phyloP scores from a whole-genome alignment of 2,888 invertebrate genomes.

The Mesoligia furuncula region DNA sequence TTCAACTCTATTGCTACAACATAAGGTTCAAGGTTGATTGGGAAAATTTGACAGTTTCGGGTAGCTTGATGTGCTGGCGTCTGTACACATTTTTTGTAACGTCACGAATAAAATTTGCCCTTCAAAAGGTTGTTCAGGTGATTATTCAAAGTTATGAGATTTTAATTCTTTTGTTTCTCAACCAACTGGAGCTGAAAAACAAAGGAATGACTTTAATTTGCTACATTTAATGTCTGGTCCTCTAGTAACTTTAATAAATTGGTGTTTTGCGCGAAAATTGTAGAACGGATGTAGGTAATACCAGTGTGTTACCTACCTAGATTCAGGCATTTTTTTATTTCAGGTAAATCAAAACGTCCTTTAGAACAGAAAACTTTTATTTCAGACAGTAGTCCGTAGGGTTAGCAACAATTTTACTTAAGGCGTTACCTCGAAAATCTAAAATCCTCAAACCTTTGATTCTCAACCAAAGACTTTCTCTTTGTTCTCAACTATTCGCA shows the following conservation, averaged over 20 bases:
- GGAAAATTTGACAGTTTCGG: too few species aligned
- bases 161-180: constrained; percentile 15
- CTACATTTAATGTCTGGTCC: constrained; percentile 5
- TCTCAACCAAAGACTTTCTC: too few species aligned
- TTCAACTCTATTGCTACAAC: too few species aligned
- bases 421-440: too few species aligned
- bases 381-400: too few species aligned
- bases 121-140: constrained; percentile 46
- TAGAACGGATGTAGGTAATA: not conserved
- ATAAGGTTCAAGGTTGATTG: too few species aligned
- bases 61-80: too few species aligned
- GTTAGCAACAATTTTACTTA: too few species aligned
- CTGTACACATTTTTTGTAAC: constrained; percentile 61
- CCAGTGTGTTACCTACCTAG: not conserved
- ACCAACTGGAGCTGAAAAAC: not conserved
- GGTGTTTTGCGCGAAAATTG: not conserved
- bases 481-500: too few species aligned
- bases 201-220: constrained; percentile 14
- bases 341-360: not conserved
- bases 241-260: constrained; percentile 11
- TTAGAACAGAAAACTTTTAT: too few species aligned
- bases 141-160: constrained; percentile 20
- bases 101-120: constrained; percentile 60
- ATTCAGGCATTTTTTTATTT: not conserved
- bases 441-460: too few species aligned